Conservation (phyloP, 2,113 vertebrate species). For the Mugil cephalus region DNA sequence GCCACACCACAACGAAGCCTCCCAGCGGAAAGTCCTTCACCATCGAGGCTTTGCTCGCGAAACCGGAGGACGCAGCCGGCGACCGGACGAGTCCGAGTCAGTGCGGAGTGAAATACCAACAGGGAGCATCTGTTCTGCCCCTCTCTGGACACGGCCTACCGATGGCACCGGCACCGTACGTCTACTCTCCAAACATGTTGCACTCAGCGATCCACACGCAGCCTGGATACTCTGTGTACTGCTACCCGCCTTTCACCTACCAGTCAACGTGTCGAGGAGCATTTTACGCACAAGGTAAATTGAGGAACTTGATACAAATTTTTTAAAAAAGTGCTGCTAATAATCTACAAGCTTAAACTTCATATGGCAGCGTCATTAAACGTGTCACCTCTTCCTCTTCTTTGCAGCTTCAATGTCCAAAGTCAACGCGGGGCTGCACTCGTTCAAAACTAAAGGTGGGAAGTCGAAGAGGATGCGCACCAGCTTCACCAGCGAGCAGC, state of each 20-base stretch:
- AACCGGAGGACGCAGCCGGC: constrained; percentile 53
- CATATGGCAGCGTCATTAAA: neutral
- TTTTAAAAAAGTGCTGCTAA: too few species aligned
- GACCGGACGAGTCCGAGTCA: constrained; percentile 40
- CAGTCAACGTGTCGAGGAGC: constrained; percentile 73
- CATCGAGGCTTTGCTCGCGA: constrained; percentile 85
- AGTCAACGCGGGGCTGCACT: constrained; percentile 68
- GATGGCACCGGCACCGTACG: constrained; percentile 52
- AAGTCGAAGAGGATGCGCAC: constrained; percentile 88
- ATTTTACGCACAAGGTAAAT: constrained; percentile 84
- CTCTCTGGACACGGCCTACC: constrained; percentile 59
- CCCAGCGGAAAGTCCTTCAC: constrained; percentile 83
- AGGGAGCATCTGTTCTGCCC: constrained; percentile 34
- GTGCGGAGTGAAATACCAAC: constrained; percentile 51
- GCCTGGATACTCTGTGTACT: constrained; percentile 79
- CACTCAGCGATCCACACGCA: constrained; percentile 69
- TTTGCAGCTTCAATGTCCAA: constrained; percentile 80
- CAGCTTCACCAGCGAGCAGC: constrained; percentile 89
- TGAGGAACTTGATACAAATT: too few species aligned
- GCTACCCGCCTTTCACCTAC: constrained; percentile 80
- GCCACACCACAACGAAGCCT: constrained; percentile 53
- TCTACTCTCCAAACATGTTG: constrained; percentile 70
- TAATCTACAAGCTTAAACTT: too few species aligned
- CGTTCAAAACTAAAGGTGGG: constrained; percentile 79
- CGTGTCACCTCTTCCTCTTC: neutral